Evolutionary conservation across 2,113 vertebrate genomes (phyloP).

Genomic region (Lates calcarifer): DNA sequence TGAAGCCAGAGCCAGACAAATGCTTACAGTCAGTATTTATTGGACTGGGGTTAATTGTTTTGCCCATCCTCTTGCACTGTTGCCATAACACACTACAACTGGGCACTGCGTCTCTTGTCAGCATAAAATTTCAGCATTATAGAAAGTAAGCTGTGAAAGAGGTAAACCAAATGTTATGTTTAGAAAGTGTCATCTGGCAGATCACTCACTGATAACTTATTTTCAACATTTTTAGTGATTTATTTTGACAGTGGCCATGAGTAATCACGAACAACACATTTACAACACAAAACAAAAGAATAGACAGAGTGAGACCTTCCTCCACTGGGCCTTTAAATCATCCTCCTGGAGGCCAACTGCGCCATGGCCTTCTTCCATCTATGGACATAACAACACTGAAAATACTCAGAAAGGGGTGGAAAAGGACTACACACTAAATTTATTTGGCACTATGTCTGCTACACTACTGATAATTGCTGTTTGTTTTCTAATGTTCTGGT

Average conservation of each 20-base stretch:
- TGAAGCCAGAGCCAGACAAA: not conserved
- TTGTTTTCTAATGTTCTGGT: slow-evolving; percentile 7
- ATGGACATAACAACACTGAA: slow-evolving; percentile 9
- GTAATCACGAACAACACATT: not conserved
- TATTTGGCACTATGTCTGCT: not conserved
- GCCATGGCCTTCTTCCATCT: slow-evolving; percentile 31
- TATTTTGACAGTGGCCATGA: not conserved
- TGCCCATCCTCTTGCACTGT: not conserved
- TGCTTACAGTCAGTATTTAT: not conserved
- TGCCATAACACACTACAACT: slow-evolving; percentile 32
- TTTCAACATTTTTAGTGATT: not conserved
- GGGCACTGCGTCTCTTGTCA: slow-evolving; percentile 17
- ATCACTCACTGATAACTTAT: not conserved
- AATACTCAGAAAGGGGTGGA: not conserved
- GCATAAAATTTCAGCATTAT: slow-evolving; percentile 8
- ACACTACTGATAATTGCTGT: not conserved
- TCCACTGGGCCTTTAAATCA: not conserved
- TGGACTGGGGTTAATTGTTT: not conserved
- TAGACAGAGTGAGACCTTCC: not conserved
- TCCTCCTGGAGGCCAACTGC: not conserved
- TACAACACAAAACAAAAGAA: not conserved
- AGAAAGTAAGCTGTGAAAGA: not conserved
- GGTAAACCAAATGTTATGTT: not conserved
- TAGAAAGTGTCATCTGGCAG: too few species aligned
- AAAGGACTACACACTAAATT: not conserved